Evolutionary conservation across 2,888 invertebrate genomes (phyloP).

Genomic region (Salticus scenicus): DNA sequence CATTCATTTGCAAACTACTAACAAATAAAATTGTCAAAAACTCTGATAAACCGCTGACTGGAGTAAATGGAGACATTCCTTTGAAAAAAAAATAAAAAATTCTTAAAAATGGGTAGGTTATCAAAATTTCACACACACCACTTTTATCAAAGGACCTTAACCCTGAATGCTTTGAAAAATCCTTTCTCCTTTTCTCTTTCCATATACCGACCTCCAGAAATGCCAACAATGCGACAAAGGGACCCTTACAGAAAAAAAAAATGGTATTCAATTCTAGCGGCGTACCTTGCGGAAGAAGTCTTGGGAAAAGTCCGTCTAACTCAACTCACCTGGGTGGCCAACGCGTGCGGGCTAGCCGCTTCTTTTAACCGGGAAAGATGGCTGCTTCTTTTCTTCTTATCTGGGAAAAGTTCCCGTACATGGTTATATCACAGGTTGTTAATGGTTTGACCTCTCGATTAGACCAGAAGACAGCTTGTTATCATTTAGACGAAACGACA

Average conservation of each 20-base stretch:
- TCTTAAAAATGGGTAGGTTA: not conserved
- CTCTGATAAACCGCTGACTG: too few species aligned
- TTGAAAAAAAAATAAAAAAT: too few species aligned
- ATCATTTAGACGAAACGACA: not conserved
- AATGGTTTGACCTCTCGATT: conserved; percentile 65
- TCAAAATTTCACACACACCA: not conserved
- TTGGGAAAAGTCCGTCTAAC: conserved; percentile 15
- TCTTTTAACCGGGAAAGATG: not conserved
- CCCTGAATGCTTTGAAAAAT: not conserved
- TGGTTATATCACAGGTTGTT: conserved; percentile 42
- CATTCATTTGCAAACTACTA: too few species aligned
- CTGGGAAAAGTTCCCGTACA: conserved; percentile 72
- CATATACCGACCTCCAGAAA: not conserved
- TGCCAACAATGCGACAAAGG: conserved; percentile 45
- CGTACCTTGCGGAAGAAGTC: conserved; percentile 40
- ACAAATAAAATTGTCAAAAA: too few species aligned
- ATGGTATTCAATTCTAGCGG: conserved; percentile 23
- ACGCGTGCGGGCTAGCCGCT: conserved; percentile 44
- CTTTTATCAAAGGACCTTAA: not conserved
- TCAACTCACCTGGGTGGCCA: conserved; percentile 55
- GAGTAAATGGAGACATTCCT: too few species aligned
- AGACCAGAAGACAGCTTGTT: conserved; percentile 9
- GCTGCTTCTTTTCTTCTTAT: conserved; percentile 71
- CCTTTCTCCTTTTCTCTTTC: conserved; percentile 1
- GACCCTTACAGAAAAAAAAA: not conserved